These are phyloP conservation scores for Chydorus sphaericus DNA, from an alignment of 2,888 invertebrate genomes.

Conservation along the genomic window DNA sequence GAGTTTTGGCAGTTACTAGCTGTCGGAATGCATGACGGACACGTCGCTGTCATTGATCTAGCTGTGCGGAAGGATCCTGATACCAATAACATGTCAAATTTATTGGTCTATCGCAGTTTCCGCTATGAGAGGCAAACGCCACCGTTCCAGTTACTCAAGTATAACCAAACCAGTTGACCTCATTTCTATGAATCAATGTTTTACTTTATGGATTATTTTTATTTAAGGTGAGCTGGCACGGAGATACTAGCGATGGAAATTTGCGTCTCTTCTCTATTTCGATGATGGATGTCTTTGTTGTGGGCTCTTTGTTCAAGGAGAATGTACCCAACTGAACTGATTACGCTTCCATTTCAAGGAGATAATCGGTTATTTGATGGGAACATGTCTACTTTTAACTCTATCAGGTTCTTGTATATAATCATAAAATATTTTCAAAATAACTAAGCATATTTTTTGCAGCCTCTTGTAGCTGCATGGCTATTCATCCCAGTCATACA, in stretches of 20 bases:
- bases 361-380: not conserved
- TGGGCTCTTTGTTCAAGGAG: slow-evolving; percentile 6
- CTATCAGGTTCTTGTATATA: no score
- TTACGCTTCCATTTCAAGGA: slow-evolving; percentile 4
- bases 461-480: slow-evolving; percentile 14
- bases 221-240: slow-evolving; percentile 2
- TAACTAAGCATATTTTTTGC: not conserved
- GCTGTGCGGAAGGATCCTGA: slow-evolving; percentile 43
- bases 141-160: slow-evolving; percentile 19
- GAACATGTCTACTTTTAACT: no score
- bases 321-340: slow-evolving; percentile 7
- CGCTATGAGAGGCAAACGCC: slow-evolving; percentile 13
- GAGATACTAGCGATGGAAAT: not conserved
- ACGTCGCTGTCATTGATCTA: slow-evolving; percentile 79
- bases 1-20: slow-evolving; percentile 49
- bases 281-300: slow-evolving; percentile 5
- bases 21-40: slow-evolving; percentile 64
- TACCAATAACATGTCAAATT: not conserved
- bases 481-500: slow-evolving; percentile 41
- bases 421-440: not conserved
- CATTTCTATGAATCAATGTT: no score
- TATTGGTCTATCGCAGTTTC: slow-evolving; percentile 8
- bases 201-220: no score
- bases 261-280: slow-evolving; percentile 1
- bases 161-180: not conserved